A percentile compares a stretch with the other conserved stretches of the same genome.
phyloP scores from a whole-genome alignment of 2,888 invertebrate genomes.

The Cryptophagus acutangulus region DNA sequence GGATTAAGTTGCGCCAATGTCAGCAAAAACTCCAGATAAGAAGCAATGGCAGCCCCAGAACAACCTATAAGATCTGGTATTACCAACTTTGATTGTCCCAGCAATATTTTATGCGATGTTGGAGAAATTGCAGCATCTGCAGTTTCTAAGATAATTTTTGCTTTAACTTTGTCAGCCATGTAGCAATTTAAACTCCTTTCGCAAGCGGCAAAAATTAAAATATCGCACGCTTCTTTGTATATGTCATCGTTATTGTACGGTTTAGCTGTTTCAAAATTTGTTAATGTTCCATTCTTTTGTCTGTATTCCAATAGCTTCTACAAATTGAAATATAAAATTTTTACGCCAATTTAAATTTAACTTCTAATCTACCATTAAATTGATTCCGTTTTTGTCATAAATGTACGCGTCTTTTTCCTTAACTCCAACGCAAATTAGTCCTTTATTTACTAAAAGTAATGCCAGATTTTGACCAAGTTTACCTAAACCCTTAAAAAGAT shows the following conservation, averaged over 20 bases:
- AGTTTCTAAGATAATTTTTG: constrained; percentile 43
- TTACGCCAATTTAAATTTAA: not conserved
- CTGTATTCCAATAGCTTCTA: constrained; percentile 34
- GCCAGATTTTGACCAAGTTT: constrained; percentile 37
- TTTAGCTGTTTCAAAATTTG: constrained; percentile 31
- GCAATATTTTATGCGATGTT: constrained; percentile 39
- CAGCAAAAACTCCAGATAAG: constrained; percentile 43
- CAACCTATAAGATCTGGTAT: constrained; percentile 43
- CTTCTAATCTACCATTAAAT: constrained; percentile 27
- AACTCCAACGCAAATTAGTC: constrained; percentile 42
- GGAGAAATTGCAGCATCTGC: constrained; percentile 42
- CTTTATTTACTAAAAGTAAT: constrained; percentile 30
- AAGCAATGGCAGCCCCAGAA: constrained; percentile 37
- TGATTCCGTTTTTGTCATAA: constrained; percentile 38
- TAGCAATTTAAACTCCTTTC: constrained; percentile 40
- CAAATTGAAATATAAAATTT: constrained; percentile 11
- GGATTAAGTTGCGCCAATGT: no score
- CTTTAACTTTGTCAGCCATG: constrained; percentile 39
- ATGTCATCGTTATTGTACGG: constrained; percentile 28
- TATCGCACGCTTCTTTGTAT: constrained; percentile 38
- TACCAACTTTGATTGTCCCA: constrained; percentile 34
- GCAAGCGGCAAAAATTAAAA: constrained; percentile 39
- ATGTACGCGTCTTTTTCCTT: constrained; percentile 38
- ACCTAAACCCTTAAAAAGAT: constrained; percentile 38
- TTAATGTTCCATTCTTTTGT: constrained; percentile 30